Base-by-base conservation (phyloP, 2,888 invertebrate genomes). In the Drosophila anomalata region DNA sequence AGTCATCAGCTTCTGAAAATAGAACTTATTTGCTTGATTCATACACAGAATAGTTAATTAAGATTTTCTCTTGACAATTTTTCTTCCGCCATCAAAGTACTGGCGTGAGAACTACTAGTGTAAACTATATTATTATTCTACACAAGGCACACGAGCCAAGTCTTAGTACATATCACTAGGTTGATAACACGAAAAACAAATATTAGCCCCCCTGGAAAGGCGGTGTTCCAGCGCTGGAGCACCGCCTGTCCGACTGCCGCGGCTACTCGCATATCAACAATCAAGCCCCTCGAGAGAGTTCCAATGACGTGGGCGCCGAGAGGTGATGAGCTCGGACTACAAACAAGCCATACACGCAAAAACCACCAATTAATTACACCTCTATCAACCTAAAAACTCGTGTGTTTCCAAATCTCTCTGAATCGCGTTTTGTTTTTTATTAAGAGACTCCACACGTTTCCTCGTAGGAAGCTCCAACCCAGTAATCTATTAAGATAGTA, bases 121-220 rank as follows among this genome's bases (percentile, higher is more conserved):
- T 12, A 22, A 44, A 44, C 22, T 22, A 22, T 22, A 44, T 44
- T 44, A 44, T 44, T 22, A 22, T 44, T 20, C 20, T 42, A 44
- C 3, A 12, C 20, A 2, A 31, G 20, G n/a, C 33, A 46, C 20
- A 58, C 53, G 54, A 36, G 58, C 9, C 4, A 20, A 20, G 17
- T 39, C 33, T 26, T 53, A 52, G 39, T 6, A 58, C 31, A 58
- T 58, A 54, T 14, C 54, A 54, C 54, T 31, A 14, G 11, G 26
- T 22, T 52, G 52, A 71, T 54, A 58, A 51, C 36, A 51, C 39
- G 9, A 2, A 44, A n/a, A 31, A 20, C 31, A 51, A 53, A 68
- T 24, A 62, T 33, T 76, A 63, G 63, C 75, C 71, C 50, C 50
- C 71, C 48, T 55, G 41, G 36, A 41, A 56, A 74, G 61, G 55